phyloP scores from a whole-genome alignment of 1,140 invertebrate species.

The Colletes gigas region DNA sequence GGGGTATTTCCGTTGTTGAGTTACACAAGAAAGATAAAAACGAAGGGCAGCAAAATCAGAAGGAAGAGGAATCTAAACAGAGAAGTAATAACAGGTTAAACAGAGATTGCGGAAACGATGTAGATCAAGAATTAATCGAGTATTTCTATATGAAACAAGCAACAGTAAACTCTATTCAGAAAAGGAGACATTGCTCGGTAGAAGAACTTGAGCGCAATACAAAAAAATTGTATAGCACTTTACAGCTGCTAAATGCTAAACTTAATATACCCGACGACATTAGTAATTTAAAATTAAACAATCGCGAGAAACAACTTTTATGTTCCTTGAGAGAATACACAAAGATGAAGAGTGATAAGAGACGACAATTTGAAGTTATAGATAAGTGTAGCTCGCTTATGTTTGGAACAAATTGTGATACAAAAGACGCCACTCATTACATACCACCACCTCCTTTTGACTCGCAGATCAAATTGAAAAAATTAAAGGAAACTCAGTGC shows the following conservation, averaged over 20 bases:
- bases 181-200: slow-evolving; percentile 15
- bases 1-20: slow-evolving; percentile 21
- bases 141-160: slow-evolving; percentile 3
- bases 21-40: slow-evolving; percentile 20
- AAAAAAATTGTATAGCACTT: slow-evolving; percentile 63
- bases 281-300: slow-evolving; percentile 46
- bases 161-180: neutral
- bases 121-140: slow-evolving; percentile 26
- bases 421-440: slow-evolving; percentile 47
- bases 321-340: slow-evolving; percentile 56
- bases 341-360: neutral
- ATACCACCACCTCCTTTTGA: slow-evolving; percentile 69
- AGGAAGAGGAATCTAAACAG: neutral
- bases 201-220: slow-evolving; percentile 46
- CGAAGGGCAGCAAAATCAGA: neutral
- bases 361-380: slow-evolving; percentile 24
- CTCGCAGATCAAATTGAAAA: slow-evolving; percentile 13
- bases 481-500: neutral
- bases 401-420: slow-evolving; percentile 61
- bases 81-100: neutral
- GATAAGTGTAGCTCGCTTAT: slow-evolving; percentile 63
- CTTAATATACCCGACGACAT: slow-evolving; percentile 59
- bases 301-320: slow-evolving; percentile 68
- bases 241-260: slow-evolving; percentile 66
- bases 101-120: neutral